Base-by-base conservation (phyloP, 2,113 vertebrate species). In the Myrmecophaga tridactyla region DNA sequence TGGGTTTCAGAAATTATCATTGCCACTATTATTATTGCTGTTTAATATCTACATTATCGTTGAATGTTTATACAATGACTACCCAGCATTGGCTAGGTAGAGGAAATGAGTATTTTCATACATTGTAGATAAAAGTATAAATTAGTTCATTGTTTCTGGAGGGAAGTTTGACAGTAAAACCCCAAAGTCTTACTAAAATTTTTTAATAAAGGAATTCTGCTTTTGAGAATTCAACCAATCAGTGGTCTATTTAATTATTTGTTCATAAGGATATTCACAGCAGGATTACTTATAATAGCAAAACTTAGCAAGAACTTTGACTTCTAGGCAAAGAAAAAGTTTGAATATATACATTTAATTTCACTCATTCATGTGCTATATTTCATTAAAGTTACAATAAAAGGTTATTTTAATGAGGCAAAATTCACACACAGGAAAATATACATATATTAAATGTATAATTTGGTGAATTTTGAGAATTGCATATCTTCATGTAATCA, bases 1-100 rank as follows among this genome's bases (percentile, higher is more conserved):
- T 82, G 39, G 77, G 39, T 67, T 82, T 89, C 65, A 76, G 43
- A 56, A 81, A 36, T 73, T 53, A 29, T 60, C 53, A 31, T 36
- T 21, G 48, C 46, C 87, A 21, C 58, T 46, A 46, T 56, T 81
- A 18, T 56, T 12, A 5, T 43, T 81, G 48, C 36, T 82, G 9
- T 76, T 86, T 58, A 72, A 21, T 93, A 7, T 93, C 21, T 88
- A 53, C 27, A 9, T n/a, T 29, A 70, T 41, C 63, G 46, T 70
- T 53, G 75, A 48, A 70, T 86, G 53, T 73, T 86, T 92, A 60
- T 81, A 80, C 94, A 51, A 63, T 83, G 46, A 53, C 73, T n/a
- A 60, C 27, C n/a, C 77, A 43, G 17, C 51, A 60, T 69, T 62
- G 69, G 39, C 7, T 41, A 83, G 34, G 27, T 83, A 48, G 7